These are phyloP conservation scores for Emesis furor DNA, from an alignment of 2,888 invertebrate species.

Conservation along the genomic window DNA sequence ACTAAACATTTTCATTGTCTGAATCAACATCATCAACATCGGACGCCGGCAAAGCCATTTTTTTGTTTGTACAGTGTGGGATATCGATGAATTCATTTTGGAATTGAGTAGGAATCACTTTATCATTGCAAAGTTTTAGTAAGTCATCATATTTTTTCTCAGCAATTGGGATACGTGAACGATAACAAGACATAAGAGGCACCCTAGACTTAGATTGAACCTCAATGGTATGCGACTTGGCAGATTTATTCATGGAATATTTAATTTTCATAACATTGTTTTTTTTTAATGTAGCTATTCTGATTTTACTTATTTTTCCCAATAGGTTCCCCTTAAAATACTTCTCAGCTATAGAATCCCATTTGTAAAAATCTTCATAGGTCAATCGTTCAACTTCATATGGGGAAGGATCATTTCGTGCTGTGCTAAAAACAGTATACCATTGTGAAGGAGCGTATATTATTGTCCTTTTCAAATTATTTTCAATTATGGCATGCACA, in stretches of 20 bases:
- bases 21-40: slow-evolving; percentile 14
- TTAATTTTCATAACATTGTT: slow-evolving; percentile 45
- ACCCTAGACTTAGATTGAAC: slow-evolving; percentile 17
- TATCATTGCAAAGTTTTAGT: slow-evolving; percentile 27
- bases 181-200: slow-evolving; percentile 20
- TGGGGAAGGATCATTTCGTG: slow-evolving; percentile 67
- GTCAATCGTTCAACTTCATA: slow-evolving; percentile 63
- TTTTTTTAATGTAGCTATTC: slow-evolving; percentile 68
- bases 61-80: slow-evolving; percentile 20
- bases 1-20: slow-evolving; percentile 10
- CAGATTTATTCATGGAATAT: slow-evolving; percentile 48
- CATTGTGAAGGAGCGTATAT: slow-evolving; percentile 66
- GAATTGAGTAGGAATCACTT: slow-evolving; percentile 17
- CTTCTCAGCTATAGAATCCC: slow-evolving; percentile 69
- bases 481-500: slow-evolving; percentile 75
- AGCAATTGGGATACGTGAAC: slow-evolving; percentile 19
- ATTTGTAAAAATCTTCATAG: slow-evolving; percentile 68
- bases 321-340: slow-evolving; percentile 69
- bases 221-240: slow-evolving; percentile 18
- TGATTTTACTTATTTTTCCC: slow-evolving; percentile 72
- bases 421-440: slow-evolving; percentile 52
- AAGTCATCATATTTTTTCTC: slow-evolving; percentile 16
- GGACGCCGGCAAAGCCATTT: slow-evolving; percentile 20
- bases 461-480: slow-evolving; percentile 58
- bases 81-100: slow-evolving; percentile 25